phyloP scores from a whole-genome alignment of 1,140 invertebrate genomes.

The Drosophila athabasca region DNA sequence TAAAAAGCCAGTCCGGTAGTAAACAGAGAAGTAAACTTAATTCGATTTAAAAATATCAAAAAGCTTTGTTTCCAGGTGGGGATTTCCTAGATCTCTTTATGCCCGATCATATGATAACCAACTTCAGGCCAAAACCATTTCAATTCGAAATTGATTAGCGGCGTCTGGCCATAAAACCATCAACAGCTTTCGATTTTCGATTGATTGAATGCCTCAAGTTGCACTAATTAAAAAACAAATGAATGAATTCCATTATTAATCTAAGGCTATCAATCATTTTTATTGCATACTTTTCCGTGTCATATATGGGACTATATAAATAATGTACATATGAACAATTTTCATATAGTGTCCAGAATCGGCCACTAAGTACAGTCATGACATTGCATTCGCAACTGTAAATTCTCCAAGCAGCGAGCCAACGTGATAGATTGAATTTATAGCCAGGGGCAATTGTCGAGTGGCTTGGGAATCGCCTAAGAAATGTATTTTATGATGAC shows the following conservation, averaged over 20 bases:
- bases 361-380: conserved; percentile 17
- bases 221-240: conserved; percentile 59
- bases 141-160: conserved; percentile 15
- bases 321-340: conserved; percentile 27
- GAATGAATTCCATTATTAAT: conserved; percentile 36
- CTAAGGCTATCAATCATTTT: conserved; percentile 71
- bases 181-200: conserved; percentile 45
- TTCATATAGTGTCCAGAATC: conserved; percentile 5
- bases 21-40: conserved; percentile 5
- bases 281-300: conserved; percentile 75
- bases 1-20: neutral
- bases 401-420: conserved; percentile 30
- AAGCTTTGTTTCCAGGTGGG: conserved; percentile 1
- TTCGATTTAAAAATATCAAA: conserved; percentile 18
- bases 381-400: conserved; percentile 44
- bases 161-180: conserved; percentile 41
- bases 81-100: neutral
- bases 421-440: conserved; percentile 46
- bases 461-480: conserved; percentile 36
- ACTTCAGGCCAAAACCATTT: conserved; percentile 16
- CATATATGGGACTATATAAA: conserved; percentile 32
- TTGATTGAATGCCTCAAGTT: conserved; percentile 49
- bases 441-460: conserved; percentile 22
- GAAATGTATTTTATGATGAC: conserved; percentile 32
- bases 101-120: conserved; percentile 17